These are phyloP conservation scores for Phalacrocorax carbo DNA, from an alignment of 2,113 vertebrate genomes.

Conservation along the genomic window DNA sequence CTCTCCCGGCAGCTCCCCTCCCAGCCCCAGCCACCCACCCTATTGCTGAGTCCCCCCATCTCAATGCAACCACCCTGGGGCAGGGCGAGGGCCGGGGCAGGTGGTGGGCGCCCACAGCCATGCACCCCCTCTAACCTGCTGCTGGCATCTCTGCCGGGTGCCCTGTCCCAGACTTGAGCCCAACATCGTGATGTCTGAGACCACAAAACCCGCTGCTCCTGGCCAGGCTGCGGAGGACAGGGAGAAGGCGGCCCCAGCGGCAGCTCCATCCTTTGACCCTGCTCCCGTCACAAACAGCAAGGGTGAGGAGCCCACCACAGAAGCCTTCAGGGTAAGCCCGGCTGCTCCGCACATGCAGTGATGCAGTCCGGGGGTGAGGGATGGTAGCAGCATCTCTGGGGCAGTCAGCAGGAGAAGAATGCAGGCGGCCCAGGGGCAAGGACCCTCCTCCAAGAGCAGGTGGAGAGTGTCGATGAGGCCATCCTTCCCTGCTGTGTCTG, in stretches of 20 bases:
- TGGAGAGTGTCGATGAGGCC: not conserved
- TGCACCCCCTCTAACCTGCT: not conserved
- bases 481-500: not conserved
- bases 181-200: slow-evolving; percentile 86
- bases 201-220: slow-evolving; percentile 73
- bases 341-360: accelerated
- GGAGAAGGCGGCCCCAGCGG: slow-evolving; percentile 75
- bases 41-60: not conserved
- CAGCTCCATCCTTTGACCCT: not conserved
- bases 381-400: not conserved
- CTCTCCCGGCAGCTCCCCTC: not conserved
- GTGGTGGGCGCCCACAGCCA: not conserved
- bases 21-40: not conserved
- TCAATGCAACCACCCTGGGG: accelerated
- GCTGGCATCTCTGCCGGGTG: not conserved
- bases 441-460: not conserved
- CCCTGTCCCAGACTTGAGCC: slow-evolving; percentile 51
- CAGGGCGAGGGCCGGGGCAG: accelerated
- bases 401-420: not conserved
- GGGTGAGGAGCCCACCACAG: slow-evolving; percentile 78
- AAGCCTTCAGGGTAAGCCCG: slow-evolving; percentile 85
- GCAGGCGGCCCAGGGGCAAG: not conserved
- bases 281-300: slow-evolving; percentile 74
- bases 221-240: slow-evolving; percentile 83
- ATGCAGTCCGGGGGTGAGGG: accelerated